Evolutionary conservation across 2,888 invertebrate species (phyloP).

Genomic region (Aleiodes leptofemur): DNA sequence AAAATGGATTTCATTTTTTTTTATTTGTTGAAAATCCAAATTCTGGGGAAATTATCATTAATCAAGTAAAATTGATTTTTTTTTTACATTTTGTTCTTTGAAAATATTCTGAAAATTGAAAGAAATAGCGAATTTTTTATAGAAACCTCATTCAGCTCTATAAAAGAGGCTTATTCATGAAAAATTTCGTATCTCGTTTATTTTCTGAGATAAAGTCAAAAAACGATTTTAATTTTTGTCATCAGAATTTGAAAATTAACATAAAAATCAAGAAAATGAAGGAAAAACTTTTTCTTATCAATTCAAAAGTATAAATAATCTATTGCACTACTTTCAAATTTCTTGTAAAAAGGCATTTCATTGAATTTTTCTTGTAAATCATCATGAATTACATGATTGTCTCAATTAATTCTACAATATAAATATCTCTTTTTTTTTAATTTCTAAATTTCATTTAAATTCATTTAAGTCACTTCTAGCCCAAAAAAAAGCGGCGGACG

Average conservation of each 20-base stretch:
- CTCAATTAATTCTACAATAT: slow-evolving; percentile 38
- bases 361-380: neutral
- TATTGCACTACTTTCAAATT: slow-evolving; percentile 32
- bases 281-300: neutral
- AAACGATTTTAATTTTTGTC: neutral
- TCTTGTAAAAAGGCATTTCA: neutral
- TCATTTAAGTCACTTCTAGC: slow-evolving; percentile 39
- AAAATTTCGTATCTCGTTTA: too few relatives aligned
- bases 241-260: slow-evolving; percentile 17
- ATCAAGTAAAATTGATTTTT: too few relatives aligned
- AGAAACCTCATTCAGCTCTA: too few relatives aligned
- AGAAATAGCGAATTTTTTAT: too few relatives aligned
- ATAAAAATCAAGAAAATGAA: slow-evolving; percentile 1
- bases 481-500: slow-evolving; percentile 15
- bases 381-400: slow-evolving; percentile 34
- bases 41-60: neutral
- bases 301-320: slow-evolving; percentile 19
- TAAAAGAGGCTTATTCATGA: too few relatives aligned
- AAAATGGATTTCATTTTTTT: neutral
- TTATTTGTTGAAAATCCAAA: slow-evolving; percentile 1
- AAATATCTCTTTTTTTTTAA: slow-evolving; percentile 36
- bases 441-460: neutral
- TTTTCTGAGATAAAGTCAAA: too few relatives aligned
- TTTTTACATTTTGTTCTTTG: too few relatives aligned
- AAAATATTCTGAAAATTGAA: too few relatives aligned